phyloP scores from a whole-genome alignment of 2,113 vertebrate species.

The Varanus salvator region DNA sequence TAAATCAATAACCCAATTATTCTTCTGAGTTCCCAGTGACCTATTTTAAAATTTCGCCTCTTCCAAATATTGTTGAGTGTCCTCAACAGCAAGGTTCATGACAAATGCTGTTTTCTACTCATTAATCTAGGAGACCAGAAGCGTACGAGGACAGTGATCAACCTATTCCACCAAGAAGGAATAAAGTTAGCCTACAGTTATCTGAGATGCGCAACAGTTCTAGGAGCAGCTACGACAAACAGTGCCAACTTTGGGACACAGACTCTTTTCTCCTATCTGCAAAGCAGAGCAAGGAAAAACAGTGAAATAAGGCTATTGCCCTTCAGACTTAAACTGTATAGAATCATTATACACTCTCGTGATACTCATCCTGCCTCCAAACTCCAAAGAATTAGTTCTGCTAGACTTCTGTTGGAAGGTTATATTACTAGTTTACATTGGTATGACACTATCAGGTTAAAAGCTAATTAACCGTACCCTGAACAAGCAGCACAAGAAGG shows the following conservation, averaged over 20 bases:
- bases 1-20: constrained; percentile 60
- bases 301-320: background rate
- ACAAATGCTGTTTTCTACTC: background rate
- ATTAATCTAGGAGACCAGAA: background rate
- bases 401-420: too few species aligned
- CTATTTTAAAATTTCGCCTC: constrained; percentile 41
- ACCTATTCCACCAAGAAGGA: background rate
- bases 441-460: too few species aligned
- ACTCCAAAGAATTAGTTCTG: too few species aligned
- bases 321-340: background rate
- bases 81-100: constrained; percentile 32
- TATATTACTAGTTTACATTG: too few species aligned
- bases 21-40: constrained; percentile 35
- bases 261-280: background rate
- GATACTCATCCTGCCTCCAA: too few species aligned
- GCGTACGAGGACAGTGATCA: background rate
- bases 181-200: background rate
- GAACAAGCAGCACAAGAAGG: too few species aligned
- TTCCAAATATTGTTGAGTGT: constrained; percentile 24
- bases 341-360: background rate
- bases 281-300: background rate
- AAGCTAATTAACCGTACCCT: too few species aligned
- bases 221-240: background rate
- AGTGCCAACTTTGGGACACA: background rate
- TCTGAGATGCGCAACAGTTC: background rate